Evolutionary conservation across 2,888 invertebrate genomes (phyloP).

Genomic region (Eledone cirrhosa): DNA sequence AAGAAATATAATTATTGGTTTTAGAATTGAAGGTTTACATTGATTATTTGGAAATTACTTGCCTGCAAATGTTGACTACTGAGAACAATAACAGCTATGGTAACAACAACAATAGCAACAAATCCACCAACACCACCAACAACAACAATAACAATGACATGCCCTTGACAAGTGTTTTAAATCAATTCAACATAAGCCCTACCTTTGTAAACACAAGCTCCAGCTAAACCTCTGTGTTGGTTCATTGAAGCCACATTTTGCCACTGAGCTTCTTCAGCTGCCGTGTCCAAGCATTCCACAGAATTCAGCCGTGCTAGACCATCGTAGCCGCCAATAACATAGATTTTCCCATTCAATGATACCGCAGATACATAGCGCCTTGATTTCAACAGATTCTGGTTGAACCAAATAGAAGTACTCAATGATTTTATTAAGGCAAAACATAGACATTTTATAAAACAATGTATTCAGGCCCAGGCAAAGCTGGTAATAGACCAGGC

Average conservation of each 20-base stretch:
- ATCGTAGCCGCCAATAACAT: constrained; percentile 65
- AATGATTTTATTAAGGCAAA: too few relatives aligned
- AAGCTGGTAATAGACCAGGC: too few relatives aligned
- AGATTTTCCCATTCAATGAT: constrained; percentile 59
- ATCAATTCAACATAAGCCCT: neutral
- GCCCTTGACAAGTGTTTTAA: too few relatives aligned
- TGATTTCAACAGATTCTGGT: constrained; percentile 55
- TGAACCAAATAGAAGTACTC: neutral
- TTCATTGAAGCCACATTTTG: constrained; percentile 61
- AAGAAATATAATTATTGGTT: neutral
- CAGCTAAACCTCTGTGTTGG: constrained; percentile 62
- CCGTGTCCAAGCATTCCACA: constrained; percentile 63
- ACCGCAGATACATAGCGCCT: constrained; percentile 64
- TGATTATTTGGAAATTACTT: neutral
- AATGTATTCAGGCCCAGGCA: too few relatives aligned
- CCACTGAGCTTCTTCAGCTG: constrained; percentile 57
- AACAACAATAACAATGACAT: too few relatives aligned
- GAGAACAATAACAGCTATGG: too few relatives aligned
- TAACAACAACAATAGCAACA: too few relatives aligned
- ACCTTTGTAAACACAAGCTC: constrained; percentile 64
- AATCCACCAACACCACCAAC: too few relatives aligned
- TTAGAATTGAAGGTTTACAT: neutral
- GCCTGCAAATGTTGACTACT: too few relatives aligned
- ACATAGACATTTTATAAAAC: too few relatives aligned
- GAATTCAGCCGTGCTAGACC: constrained; percentile 60